These are phyloP conservation scores for Spea multiplicata DNA, from an alignment of 2,113 vertebrate genomes.

Conservation along the genomic window DNA sequence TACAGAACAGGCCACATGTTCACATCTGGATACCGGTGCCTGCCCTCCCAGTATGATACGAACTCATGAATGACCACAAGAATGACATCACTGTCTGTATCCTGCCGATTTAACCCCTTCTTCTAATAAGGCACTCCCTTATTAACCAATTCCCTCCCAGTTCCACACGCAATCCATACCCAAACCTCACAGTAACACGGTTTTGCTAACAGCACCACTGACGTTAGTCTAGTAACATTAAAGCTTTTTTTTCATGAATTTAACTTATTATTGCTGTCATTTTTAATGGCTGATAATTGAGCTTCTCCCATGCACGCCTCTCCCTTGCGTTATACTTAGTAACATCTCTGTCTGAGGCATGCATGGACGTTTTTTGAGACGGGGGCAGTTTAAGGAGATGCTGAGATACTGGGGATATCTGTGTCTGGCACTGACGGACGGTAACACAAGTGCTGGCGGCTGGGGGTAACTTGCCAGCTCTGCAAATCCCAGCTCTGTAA, in stretches of 20 bases:
- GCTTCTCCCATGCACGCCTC: background rate
- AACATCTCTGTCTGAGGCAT: slow-evolving; percentile 43
- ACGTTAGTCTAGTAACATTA: no score
- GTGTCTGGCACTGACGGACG: slow-evolving; percentile 50
- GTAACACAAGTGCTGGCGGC: slow-evolving; percentile 55
- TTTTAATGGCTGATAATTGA: background rate
- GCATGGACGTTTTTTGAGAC: slow-evolving; percentile 17
- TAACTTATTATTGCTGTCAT: background rate
- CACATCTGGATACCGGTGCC: slow-evolving; percentile 35
- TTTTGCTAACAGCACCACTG: no score
- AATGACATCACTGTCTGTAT: slow-evolving; percentile 29
- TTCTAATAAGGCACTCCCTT: no score
- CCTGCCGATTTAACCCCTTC: slow-evolving; percentile 27
- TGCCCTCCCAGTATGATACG: slow-evolving; percentile 2
- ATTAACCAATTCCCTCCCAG: no score
- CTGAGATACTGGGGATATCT: slow-evolving; percentile 33
- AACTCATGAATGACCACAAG: slow-evolving; percentile 8
- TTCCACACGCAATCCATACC: no score
- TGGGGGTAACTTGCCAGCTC: slow-evolving; percentile 56
- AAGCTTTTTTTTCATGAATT: background rate
- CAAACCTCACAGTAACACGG: no score
- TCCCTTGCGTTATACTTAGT: slow-evolving; percentile 40
- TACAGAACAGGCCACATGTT: slow-evolving; percentile 9
- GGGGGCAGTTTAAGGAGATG: slow-evolving; percentile 43
- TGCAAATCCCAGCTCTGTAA: slow-evolving; percentile 62